A percentile compares a stretch with the other conserved stretches of the same genome.
Conservation (phyloP, 2,113 vertebrate genomes). For the Myotis yumanensis region DNA sequence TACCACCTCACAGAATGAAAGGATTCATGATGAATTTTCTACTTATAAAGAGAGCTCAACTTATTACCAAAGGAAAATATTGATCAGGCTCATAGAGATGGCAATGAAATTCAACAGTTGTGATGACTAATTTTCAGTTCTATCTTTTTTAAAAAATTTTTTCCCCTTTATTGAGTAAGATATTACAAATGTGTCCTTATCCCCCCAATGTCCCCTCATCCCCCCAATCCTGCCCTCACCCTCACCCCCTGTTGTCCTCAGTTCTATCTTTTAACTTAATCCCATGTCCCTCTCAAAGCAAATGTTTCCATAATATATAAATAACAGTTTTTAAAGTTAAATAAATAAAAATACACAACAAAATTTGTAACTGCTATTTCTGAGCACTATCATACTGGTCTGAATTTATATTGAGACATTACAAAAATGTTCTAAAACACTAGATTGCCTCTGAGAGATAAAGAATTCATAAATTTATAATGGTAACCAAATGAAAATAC, state of each 20-base stretch:
- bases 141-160: background rate
- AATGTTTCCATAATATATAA: constrained; percentile 31
- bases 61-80: constrained; percentile 52
- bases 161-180: too few species aligned
- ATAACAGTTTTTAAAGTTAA: constrained; percentile 36
- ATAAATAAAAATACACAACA: constrained; percentile 39
- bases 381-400: constrained; percentile 10
- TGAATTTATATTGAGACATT: constrained; percentile 16
- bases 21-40: constrained; percentile 30
- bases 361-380: constrained; percentile 21
- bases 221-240: too few species aligned
- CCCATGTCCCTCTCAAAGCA: background rate
- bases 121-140: constrained; percentile 37
- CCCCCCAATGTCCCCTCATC: too few species aligned
- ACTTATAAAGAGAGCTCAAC: constrained; percentile 9
- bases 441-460: constrained; percentile 58
- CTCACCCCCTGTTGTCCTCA: background rate
- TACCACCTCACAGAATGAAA: background rate
- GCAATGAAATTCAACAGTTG: constrained; percentile 33
- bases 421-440: constrained; percentile 32
- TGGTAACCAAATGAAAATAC: constrained; percentile 57
- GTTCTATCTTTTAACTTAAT: constrained; percentile 53
- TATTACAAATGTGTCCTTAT: too few species aligned
- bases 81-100: constrained; percentile 1
- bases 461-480: constrained; percentile 69